Evolutionary conservation across 2,113 vertebrate genomes (phyloP).

Genomic region (Cettia cetti): DNA sequence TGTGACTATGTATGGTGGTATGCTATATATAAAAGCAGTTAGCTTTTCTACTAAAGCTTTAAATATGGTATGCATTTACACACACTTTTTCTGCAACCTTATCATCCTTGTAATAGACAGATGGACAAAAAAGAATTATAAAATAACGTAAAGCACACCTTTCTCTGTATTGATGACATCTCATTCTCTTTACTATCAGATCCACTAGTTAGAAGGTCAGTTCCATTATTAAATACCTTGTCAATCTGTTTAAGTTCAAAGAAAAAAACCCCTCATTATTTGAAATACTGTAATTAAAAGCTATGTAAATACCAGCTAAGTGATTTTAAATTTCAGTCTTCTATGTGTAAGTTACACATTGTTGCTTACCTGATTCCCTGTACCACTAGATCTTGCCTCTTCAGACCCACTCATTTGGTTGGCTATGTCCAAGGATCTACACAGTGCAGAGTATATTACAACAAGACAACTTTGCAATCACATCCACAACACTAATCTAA

Average conservation of each 20-base stretch:
- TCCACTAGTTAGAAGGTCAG: conserved; percentile 72
- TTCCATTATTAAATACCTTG: conserved; percentile 82
- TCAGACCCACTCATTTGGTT: conserved; percentile 80
- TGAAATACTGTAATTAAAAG: not conserved
- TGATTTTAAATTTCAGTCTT: not conserved
- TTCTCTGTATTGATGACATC: conserved; percentile 76
- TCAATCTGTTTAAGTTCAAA: conserved; percentile 81
- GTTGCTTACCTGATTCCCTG: conserved; percentile 80
- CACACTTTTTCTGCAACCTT: not conserved
- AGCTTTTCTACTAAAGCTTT: not conserved
- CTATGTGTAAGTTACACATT: not conserved
- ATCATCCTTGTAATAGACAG: not conserved
- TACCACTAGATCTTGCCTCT: conserved; percentile 77
- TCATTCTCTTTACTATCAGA: conserved; percentile 86
- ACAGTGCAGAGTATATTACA: not conserved
- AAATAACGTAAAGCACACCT: conserved; percentile 70
- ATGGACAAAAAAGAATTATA: not conserved
- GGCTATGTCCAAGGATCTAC: conserved; percentile 84
- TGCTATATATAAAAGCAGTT: not conserved
- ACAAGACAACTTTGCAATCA: not conserved
- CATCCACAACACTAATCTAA: not conserved
- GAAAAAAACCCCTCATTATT: not conserved
- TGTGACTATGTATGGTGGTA: not conserved
- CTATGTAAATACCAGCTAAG: not conserved
- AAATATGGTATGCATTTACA: not conserved